Evolutionary conservation across 2,797 vertebrate genomes (phyloP).

Genomic region (Chanos chanos): DNA sequence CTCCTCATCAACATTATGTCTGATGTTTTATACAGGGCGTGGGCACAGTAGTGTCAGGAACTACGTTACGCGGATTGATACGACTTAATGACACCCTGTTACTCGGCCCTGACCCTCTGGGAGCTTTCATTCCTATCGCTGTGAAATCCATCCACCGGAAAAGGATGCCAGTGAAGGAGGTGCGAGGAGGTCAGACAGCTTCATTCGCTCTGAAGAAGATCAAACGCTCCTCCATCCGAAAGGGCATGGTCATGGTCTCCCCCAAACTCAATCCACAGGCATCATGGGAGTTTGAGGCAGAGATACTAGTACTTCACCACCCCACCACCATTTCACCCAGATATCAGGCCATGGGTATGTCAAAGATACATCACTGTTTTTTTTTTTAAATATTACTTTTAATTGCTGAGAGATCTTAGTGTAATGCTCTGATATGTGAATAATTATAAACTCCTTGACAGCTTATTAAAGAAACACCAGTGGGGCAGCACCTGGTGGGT

Average conservation of each 20-base stretch:
- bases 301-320: slow-evolving; percentile 92
- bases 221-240: slow-evolving; percentile 93
- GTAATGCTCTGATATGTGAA: no score
- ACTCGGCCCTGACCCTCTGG: slow-evolving; percentile 82
- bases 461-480: no score
- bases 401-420: no score
- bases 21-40: slow-evolving; percentile 69
- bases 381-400: not conserved
- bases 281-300: slow-evolving; percentile 95
- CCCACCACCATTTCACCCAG: slow-evolving; percentile 93
- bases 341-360: slow-evolving; percentile 93
- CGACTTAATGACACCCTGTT: slow-evolving; percentile 82
- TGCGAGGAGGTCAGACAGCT: slow-evolving; percentile 83
- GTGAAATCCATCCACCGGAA: slow-evolving; percentile 89
- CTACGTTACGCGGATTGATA: slow-evolving; percentile 81
- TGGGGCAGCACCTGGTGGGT: no score
- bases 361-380: not conserved
- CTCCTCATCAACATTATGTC: not conserved
- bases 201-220: slow-evolving; percentile 90
- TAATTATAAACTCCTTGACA: no score
- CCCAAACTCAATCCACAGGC: slow-evolving; percentile 89
- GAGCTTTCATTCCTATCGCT: slow-evolving; percentile 80
- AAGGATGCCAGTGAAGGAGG: slow-evolving; percentile 86
- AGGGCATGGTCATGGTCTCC: slow-evolving; percentile 97
- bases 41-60: slow-evolving; percentile 85